Percentiles rank a stretch among this genome's conserved stretches.
phyloP scores from a whole-genome alignment of 1,140 invertebrate genomes.

The Nixonia krombeini region DNA sequence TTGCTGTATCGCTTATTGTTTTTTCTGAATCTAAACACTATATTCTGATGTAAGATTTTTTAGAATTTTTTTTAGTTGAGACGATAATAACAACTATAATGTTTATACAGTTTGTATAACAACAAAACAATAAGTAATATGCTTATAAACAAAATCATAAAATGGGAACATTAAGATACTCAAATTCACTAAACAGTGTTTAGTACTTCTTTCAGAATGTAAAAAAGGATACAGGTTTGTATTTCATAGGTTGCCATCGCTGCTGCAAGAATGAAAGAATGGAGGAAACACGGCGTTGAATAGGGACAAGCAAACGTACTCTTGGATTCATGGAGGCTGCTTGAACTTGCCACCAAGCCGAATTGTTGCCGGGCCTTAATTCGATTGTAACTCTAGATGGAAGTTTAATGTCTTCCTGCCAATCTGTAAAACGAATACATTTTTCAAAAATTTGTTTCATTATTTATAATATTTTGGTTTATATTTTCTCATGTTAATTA shows the following conservation, averaged over 20 bases:
- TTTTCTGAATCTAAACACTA: conserved; percentile 28
- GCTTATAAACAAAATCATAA: too few species aligned
- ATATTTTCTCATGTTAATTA: too few species aligned
- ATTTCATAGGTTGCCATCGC: conserved; percentile 79
- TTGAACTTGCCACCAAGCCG: conserved; percentile 88
- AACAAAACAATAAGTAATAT: too few species aligned
- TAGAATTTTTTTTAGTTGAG: too few species aligned
- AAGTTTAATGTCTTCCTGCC: conserved; percentile 83
- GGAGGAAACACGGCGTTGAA: conserved; percentile 81
- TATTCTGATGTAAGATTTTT: conserved; percentile 11
- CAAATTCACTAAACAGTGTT: too few species aligned
- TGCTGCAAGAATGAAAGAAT: conserved; percentile 84
- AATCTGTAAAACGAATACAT: conserved; percentile 73
- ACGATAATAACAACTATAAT: too few species aligned
- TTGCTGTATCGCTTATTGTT: conserved; percentile 20
- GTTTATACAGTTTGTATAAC: too few species aligned
- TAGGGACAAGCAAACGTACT: conserved; percentile 79
- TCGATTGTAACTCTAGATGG: conserved; percentile 85
- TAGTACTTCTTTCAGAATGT: too few species aligned
- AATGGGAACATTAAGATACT: too few species aligned
- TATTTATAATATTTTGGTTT: neutral
- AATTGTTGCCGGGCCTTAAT: conserved; percentile 82
- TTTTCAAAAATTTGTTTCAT: conserved; percentile 1
- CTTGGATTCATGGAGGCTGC: conserved; percentile 92
- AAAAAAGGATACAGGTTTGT: conserved; percentile 72